Conservation (phyloP, 2,797 vertebrate genomes). For the Falco concolor region DNA sequence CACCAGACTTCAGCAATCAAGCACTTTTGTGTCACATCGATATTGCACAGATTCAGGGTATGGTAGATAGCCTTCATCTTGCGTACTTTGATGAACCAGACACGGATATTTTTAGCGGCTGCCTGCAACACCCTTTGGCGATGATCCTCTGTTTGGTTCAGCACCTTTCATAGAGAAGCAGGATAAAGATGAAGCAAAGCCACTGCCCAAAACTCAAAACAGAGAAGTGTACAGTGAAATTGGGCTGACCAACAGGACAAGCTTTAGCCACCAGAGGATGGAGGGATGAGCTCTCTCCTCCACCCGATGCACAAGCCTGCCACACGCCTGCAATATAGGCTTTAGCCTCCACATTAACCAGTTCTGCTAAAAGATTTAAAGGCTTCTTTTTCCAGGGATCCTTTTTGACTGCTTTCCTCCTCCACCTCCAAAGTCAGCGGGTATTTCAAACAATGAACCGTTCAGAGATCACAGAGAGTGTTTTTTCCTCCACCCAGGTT, state of each 20-base stretch:
- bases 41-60: conserved; percentile 97
- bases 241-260: neutral
- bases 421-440: neutral
- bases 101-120: conserved; percentile 89
- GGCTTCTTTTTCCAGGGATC: neutral
- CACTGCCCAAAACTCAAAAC: neutral
- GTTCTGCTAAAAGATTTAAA: neutral
- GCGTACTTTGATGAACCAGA: conserved; percentile 98
- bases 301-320: neutral
- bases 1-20: conserved; percentile 98
- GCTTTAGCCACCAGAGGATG: neutral
- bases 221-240: neutral
- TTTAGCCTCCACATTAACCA: neutral
- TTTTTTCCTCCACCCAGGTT: conserved; percentile 11
- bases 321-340: neutral
- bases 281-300: neutral
- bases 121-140: conserved; percentile 95
- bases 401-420: neutral
- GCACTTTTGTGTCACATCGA: conserved; percentile 98
- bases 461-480: neutral
- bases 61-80: conserved; percentile 99
- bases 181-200: neutral
- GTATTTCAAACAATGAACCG: neutral
- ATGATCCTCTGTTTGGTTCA: conserved; percentile 98
- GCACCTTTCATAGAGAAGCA: conserved; percentile 76